phyloP scores from a whole-genome alignment of 2,113 vertebrate species.

The Girardinichthys multiradiatus region DNA sequence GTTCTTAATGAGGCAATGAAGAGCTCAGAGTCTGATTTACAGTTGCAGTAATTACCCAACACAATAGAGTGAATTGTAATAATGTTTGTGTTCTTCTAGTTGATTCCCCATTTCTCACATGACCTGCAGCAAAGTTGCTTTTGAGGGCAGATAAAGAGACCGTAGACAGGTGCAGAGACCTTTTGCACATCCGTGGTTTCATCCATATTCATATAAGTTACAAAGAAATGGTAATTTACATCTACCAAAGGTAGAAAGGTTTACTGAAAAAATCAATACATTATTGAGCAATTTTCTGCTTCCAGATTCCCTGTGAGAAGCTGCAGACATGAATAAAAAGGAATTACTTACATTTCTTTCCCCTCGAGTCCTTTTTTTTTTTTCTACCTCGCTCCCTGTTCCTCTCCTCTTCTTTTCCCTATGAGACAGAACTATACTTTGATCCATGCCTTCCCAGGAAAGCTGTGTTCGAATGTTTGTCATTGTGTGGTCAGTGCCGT shows the following conservation, averaged over 20 bases:
- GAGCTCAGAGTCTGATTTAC: too few species aligned
- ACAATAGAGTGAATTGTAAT: background rate
- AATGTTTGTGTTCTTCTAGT: background rate
- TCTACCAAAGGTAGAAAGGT: slow-evolving; percentile 39
- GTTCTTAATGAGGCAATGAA: background rate
- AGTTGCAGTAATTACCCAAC: background rate
- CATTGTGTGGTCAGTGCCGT: slow-evolving; percentile 7
- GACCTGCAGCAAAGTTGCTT: background rate
- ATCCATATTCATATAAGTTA: slow-evolving; percentile 5
- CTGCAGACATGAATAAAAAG: slow-evolving; percentile 20
- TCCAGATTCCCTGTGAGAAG: slow-evolving; percentile 38
- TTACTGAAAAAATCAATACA: slow-evolving; percentile 60
- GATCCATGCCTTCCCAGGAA: background rate
- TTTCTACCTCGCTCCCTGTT: slow-evolving; percentile 14
- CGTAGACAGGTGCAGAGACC: background rate
- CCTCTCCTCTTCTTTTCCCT: slow-evolving; percentile 16
- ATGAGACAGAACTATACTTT: slow-evolving; percentile 10
- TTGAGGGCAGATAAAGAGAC: background rate
- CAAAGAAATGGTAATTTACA: slow-evolving; percentile 41
- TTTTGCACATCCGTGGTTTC: background rate
- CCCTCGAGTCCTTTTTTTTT: slow-evolving; percentile 36
- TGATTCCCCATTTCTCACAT: background rate
- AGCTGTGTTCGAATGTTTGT: slow-evolving; percentile 9
- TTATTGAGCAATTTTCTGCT: slow-evolving; percentile 57
- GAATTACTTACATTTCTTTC: slow-evolving; percentile 64